Evolutionary conservation across 2,888 invertebrate genomes (phyloP).

Genomic region (Aleiodes leptofemur): DNA sequence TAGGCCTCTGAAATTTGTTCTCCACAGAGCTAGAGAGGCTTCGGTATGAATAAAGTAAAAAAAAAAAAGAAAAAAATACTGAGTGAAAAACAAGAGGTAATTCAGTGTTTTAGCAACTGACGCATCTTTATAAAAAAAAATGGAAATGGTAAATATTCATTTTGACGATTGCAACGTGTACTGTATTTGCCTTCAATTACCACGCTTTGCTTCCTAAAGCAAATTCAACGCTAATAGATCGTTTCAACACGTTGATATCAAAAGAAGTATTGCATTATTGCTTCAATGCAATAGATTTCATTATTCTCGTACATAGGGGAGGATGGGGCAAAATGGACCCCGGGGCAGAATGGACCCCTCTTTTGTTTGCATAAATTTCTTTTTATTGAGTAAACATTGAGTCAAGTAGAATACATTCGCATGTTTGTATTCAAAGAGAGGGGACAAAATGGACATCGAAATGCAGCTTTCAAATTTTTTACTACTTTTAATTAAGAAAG

Average conservation of each 20-base stretch:
- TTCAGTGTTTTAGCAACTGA: conserved; percentile 20
- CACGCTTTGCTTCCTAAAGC: conserved; percentile 1
- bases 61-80: background rate
- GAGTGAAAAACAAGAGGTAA: background rate
- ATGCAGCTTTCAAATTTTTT: too few relatives aligned
- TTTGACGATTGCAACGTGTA: conserved; percentile 21
- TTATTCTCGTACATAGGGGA: background rate
- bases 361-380: too few relatives aligned
- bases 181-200: background rate
- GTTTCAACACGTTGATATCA: conserved; percentile 18
- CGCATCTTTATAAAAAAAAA: conserved; percentile 16
- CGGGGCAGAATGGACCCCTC: too few relatives aligned
- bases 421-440: too few relatives aligned
- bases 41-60: background rate
- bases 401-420: too few relatives aligned
- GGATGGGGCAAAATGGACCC: too few relatives aligned
- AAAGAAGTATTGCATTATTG: conserved; percentile 8
- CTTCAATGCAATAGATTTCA: background rate
- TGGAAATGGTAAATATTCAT: conserved; percentile 10
- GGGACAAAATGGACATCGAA: too few relatives aligned
- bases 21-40: background rate
- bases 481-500: too few relatives aligned
- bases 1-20: conserved; percentile 2
- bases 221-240: conserved; percentile 18
- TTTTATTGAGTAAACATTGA: too few relatives aligned